Evolutionary conservation across 2,797 vertebrate species (phyloP).

Genomic region (Halcyon chelicuti): DNA sequence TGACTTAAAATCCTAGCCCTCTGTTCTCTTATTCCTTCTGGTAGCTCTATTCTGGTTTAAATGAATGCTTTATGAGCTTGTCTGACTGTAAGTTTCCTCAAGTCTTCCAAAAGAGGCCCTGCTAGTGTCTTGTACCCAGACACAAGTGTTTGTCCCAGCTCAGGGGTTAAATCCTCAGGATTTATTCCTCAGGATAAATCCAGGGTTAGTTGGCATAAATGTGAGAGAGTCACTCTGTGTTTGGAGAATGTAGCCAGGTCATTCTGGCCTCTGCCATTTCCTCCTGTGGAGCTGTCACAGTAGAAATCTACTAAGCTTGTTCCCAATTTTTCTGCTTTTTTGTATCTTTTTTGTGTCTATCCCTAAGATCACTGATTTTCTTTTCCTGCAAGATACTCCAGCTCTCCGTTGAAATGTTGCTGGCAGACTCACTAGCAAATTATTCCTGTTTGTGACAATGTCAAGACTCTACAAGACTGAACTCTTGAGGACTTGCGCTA

Average conservation of each 20-base stretch:
- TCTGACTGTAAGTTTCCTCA: neutral
- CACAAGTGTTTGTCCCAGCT: neutral
- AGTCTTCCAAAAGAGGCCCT: constrained; percentile 9
- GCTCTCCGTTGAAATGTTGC: neutral
- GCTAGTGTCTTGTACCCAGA: neutral
- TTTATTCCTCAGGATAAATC: neutral
- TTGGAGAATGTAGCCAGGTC: neutral
- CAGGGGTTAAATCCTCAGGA: too few relatives aligned
- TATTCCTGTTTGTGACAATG: neutral
- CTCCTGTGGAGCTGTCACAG: neutral
- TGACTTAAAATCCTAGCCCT: neutral
- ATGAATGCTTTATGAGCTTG: constrained; percentile 36
- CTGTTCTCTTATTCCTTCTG: neutral
- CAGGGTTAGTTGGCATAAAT: neutral
- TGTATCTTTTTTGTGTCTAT: neutral
- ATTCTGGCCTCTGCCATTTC: neutral
- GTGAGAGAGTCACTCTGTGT: neutral
- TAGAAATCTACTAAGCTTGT: neutral
- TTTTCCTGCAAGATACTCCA: neutral
- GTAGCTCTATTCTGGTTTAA: constrained; percentile 29
- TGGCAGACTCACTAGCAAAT: neutral
- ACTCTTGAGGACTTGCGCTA: neutral
- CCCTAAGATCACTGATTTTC: neutral
- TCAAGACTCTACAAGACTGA: neutral
- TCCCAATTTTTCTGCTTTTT: neutral